Conservation (phyloP, 2,113 vertebrate genomes). For the Kobus ellipsiprymnus region DNA sequence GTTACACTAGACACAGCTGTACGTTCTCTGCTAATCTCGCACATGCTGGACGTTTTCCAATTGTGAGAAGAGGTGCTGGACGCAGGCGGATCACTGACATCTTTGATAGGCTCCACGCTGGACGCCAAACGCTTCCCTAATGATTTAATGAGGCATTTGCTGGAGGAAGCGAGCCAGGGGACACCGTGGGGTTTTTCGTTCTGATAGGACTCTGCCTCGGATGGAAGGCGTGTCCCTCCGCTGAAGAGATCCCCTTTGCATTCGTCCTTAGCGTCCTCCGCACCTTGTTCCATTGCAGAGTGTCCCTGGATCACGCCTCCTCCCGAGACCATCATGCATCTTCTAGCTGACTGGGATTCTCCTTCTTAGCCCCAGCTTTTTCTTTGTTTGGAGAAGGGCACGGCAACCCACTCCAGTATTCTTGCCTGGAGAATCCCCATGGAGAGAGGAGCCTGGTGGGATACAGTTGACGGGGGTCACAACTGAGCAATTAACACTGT, state of each 20-base stretch:
- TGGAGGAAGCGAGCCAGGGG: fast-evolving
- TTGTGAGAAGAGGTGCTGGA: too few relatives aligned
- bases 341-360: fast-evolving
- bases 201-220: neutral
- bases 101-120: neutral
- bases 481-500: fast-evolving
- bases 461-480: fast-evolving
- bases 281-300: fast-evolving
- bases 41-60: fast-evolving
- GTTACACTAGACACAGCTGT: too few relatives aligned
- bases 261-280: neutral
- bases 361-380: neutral
- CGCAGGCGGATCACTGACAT: fast-evolving
- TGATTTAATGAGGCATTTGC: neutral
- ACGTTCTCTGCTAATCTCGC: neutral
- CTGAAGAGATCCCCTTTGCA: fast-evolving
- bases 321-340: fast-evolving
- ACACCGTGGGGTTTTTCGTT: fast-evolving
- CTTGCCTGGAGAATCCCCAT: neutral
- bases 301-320: fast-evolving
- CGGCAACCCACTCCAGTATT: neutral
- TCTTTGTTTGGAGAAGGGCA: neutral
- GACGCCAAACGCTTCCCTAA: neutral
- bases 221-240: too few relatives aligned
- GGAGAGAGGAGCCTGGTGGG: neutral